Evolutionary conservation across 35 echinoderm and acorn worm genomes (phyloP), one percentile per base, ranked within the genome.

Genomic region (Lytechinus pictus): DNA sequence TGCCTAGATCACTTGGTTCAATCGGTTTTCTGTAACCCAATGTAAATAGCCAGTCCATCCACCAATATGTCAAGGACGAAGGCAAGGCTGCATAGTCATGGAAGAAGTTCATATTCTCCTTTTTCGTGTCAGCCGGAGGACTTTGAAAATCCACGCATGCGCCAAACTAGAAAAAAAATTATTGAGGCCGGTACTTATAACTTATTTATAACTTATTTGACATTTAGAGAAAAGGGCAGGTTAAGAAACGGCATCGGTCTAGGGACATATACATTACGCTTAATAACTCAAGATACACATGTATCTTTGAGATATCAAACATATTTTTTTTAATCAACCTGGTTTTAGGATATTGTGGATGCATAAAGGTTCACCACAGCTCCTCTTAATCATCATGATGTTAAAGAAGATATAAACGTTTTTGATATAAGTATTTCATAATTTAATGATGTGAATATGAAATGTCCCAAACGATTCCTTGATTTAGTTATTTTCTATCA

Each of bases 31-130:
- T 94, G 61, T 97, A 98, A 12, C 97, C 97, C 1, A 97, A 28
- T 0, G 28, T 52, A 28, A 99, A 97, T 5, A 99, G 90, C 98
- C 98, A 99, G 92, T 99, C 97, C 86, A 99, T 72, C 98, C 98
- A 99, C 95, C 96, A 96, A 86, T 92, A 98, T 56, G 95, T 94
- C 27, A 96, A 57, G 1, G 94, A 95, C 16, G 97, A 97, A 4
- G 97, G 94, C 9, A 97, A 54, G 44, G 94, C 95, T 6, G 95
- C 94, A 33, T 97, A 96, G 51, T 95, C 95, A 7, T 99, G 95
- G 5, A 96, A 54, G 90, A 90, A 99, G 11, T 87, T 57, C 98
- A 99, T 97, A 28, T 97, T 95, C 10, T 79, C 86, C 28, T 96
- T 96, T 8, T 57, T 86, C 0, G 96, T 87, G 56, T 99, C 97